Base-by-base conservation (phyloP, 2,113 vertebrate species). In the Columba livia region DNA sequence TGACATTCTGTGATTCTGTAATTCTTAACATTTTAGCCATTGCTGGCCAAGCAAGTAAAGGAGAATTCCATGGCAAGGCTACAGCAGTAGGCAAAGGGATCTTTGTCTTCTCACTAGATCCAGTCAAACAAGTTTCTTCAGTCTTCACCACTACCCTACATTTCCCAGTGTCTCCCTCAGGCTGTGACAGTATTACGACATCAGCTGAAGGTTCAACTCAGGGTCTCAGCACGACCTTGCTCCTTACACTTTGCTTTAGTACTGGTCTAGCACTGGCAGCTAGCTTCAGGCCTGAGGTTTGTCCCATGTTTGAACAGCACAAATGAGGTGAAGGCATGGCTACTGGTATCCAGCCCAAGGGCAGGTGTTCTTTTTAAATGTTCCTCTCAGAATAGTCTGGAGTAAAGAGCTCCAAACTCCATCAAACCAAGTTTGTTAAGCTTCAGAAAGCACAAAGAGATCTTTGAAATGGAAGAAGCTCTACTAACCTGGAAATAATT, bases 321-420 rank as follows among this genome's bases (percentile, higher is more conserved):
- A 36, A 40, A 65, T 5, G 0, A 4, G 5, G 2, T 64, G 28
- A 51, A 36, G 15, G 19, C 20, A 36, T 1, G 2, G 10, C 48
- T 79, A 32, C 14, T 36, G 8, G 8, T 24, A 12, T 5, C 32
- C 32, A 56, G 24, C 5, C 7, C 7, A 65, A 56, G 11, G 13
- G 14, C 13, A 72, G 16, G 28, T 60, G 67, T 67, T 79, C 42
- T 66, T 60, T 58, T 24, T 17, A 54, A 60, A 23, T 61, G 11
- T 38, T 65, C 13, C 34, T 61, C 29, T 42, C 11, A 58, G 25
- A 7, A 32, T 15, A 3, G 3, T 51, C 14, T 64, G 34, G 17
- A 86, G 29, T 38, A 79, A 67, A 6, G 4, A 66, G 3, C 17
- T 79, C 18, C 44, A 44, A 44, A 44, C 44, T 44, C 44, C 44